These are phyloP conservation scores for Ctenodactylus gundi DNA, from an alignment of 2,113 vertebrate species.

Conservation along the genomic window DNA sequence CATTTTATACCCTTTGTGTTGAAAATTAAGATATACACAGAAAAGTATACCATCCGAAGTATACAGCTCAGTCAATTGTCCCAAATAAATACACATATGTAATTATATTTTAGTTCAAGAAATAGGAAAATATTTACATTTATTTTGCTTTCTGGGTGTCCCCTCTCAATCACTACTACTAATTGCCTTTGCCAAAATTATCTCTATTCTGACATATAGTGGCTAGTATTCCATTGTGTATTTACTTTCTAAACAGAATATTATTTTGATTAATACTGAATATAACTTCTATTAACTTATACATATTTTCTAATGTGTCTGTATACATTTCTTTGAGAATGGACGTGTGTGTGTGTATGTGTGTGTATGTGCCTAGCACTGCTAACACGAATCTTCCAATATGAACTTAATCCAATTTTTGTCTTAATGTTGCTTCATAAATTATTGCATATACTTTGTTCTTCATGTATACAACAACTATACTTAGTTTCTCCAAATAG, in stretches of 20 bases:
- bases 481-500: not conserved
- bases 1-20: not conserved
- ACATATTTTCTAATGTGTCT: not conserved
- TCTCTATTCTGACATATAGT: not conserved
- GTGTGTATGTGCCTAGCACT: not conserved
- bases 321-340: not conserved
- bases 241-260: not conserved
- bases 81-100: not conserved
- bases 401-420: not conserved
- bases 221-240: not conserved
- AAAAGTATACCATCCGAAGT: not conserved
- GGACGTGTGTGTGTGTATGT: not conserved
- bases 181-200: not conserved
- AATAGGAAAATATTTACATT: not conserved
- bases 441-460: not conserved
- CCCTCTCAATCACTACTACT: not conserved
- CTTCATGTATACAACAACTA: conserved; percentile 7
- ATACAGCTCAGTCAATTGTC: not conserved
- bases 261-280: not conserved
- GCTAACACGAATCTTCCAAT: not conserved
- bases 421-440: conserved; percentile 7
- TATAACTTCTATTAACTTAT: too few species aligned
- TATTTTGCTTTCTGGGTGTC: not conserved
- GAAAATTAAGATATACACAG: not conserved
- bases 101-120: not conserved